Evolutionary conservation across 2,888 invertebrate genomes (phyloP).

Genomic region (Perdita meconis): DNA sequence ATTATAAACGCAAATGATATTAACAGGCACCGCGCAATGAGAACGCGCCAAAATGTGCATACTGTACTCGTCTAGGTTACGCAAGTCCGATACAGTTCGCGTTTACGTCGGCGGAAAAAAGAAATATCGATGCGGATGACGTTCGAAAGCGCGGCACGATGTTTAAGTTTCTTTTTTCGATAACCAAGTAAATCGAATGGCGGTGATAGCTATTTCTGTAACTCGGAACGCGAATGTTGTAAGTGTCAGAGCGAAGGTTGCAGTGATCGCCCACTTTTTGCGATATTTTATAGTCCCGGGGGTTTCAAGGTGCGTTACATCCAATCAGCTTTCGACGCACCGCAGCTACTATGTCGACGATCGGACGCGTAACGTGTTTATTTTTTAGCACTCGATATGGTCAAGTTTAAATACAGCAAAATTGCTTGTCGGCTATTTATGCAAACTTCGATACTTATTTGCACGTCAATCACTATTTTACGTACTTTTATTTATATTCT

Average conservation of each 20-base stretch:
- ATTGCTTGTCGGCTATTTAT: no score
- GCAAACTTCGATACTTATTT: no score
- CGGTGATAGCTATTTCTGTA: neutral
- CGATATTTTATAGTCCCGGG: neutral
- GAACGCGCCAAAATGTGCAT: constrained; percentile 14
- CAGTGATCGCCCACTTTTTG: constrained; percentile 6
- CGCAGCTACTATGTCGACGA: neutral
- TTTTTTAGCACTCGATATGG: no score
- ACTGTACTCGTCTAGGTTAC: neutral
- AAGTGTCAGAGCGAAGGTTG: constrained; percentile 10
- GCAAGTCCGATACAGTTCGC: constrained; percentile 1
- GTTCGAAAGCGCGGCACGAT: constrained; percentile 7
- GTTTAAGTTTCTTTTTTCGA: constrained; percentile 8
- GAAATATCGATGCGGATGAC: constrained; percentile 15
- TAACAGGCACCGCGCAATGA: neutral
- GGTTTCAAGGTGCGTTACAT: constrained; percentile 6
- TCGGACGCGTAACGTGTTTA: neutral
- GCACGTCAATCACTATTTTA: no score
- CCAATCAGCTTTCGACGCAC: neutral
- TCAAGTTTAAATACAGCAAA: no score
- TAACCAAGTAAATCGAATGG: neutral
- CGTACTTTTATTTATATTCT: no score
- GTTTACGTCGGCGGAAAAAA: constrained; percentile 13
- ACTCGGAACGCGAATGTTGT: neutral
- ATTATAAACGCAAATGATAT: neutral